Evolutionary conservation across 2,888 invertebrate species (phyloP), one percentile per base, ranked within the genome.

Genomic region (Vesta saturnalis): DNA sequence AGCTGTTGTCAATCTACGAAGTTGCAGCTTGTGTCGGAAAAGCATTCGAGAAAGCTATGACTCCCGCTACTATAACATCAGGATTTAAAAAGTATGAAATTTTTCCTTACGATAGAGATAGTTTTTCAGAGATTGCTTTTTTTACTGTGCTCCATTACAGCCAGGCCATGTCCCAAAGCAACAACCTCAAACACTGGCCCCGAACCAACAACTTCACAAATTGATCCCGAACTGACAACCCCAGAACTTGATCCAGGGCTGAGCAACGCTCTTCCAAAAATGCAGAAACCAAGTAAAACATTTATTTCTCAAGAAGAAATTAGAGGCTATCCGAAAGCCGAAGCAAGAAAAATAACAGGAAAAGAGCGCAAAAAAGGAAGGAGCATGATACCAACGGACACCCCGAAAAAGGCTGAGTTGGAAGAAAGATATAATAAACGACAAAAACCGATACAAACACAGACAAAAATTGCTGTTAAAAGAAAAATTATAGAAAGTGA

Each of bases 1-100:
- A 78, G 71, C 73, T 80, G 19, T 74, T 83, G 8, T 79, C 80
- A 1, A 83, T 84, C 59, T 83, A 83, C 72, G 78, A 84, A 47
- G 68, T 81, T 59, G 78, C 76, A 4, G 78, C 23, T n/a, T 70
- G 69, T 47, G 71, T 76, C n/a, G 67, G 72, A 35, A 18, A 57
- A 59, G 74, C 75, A 6, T 46, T n/a, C 14, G n/a, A 46, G n/a
- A n/a, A 46, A 14, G 4, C 12, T 14, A 3, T 76, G 39, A 46
- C 30, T 4, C 30, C 46, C 4, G 14, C n/a, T 12, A 14, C 3
- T 46, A 46, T 46, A 3, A 46, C 12, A 6, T 46, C 12, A 12
- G 46, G 3, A n/a, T 46, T 46, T 46, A 14, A 46, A 46, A 46
- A 46, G n/a, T 46, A n/a, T 46, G 14, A n/a, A 6, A 30, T 30